These are phyloP conservation scores for Eira barbara DNA, from an alignment of 2,113 vertebrate species.

Conservation along the genomic window DNA sequence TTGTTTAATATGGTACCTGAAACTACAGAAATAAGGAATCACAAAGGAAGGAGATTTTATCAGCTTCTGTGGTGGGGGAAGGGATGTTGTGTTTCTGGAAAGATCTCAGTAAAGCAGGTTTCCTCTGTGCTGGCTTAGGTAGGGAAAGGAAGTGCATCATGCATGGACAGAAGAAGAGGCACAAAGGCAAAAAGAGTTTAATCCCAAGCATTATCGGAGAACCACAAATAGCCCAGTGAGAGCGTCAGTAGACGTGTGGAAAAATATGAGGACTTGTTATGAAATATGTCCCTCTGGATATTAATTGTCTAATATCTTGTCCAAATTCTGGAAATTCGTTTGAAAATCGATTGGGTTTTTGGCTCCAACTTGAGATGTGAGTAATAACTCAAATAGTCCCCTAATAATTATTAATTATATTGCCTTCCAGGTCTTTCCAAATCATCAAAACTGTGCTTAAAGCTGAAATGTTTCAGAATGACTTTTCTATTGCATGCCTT, in stretches of 20 bases:
- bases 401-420: not conserved
- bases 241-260: not conserved
- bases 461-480: not conserved
- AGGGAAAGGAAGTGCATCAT: too few relatives aligned
- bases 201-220: accelerated
- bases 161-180: too few relatives aligned
- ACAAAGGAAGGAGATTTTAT: not conserved
- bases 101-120: not conserved
- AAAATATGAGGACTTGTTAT: not conserved
- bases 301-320: not conserved
- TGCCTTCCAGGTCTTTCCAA: not conserved
- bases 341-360: not conserved
- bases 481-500: not conserved
- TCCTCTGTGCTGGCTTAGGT: not conserved
- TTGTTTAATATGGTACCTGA: not conserved
- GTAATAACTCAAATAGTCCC: not conserved
- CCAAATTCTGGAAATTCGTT: not conserved
- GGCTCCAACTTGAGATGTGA: not conserved
- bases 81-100: not conserved
- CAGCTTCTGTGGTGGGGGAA: not conserved
- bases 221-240: not conserved
- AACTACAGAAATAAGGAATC: not conserved
- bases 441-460: not conserved
- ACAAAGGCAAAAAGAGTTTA: too few relatives aligned
- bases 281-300: not conserved